A percentile compares a stretch with the other conserved stretches of the same genome.
These are phyloP conservation scores for Apotomis betuletana DNA, from an alignment of 2,888 invertebrate species.

Conservation along the genomic window DNA sequence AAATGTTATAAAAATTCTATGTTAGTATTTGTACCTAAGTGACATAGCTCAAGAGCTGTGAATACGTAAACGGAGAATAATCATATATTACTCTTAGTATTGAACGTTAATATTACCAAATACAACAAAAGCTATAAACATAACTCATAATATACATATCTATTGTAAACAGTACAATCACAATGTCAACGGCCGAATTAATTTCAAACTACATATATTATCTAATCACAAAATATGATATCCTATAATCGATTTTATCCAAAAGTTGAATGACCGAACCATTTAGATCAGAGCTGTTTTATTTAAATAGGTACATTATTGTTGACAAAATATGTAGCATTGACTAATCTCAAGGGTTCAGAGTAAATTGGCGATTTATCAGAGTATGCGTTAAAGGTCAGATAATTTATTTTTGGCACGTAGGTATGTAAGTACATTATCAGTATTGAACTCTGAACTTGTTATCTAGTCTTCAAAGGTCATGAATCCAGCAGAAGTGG, in stretches of 20 bases:
- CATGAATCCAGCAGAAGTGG: background rate
- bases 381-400: slow-evolving; percentile 16
- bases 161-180: slow-evolving; percentile 2
- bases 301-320: background rate
- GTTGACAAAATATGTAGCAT: background rate
- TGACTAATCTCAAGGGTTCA: background rate
- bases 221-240: slow-evolving; percentile 19
- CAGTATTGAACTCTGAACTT: background rate
- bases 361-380: slow-evolving; percentile 14
- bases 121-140: too few species aligned
- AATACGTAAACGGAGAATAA: too few species aligned
- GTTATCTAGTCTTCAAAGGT: slow-evolving; percentile 15
- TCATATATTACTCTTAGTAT: too few species aligned
- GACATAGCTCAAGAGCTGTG: too few species aligned
- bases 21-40: too few species aligned
- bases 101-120: too few species aligned
- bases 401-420: slow-evolving; percentile 1
- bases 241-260: slow-evolving; percentile 6
- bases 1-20: too few species aligned
- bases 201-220: background rate
- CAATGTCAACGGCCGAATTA: slow-evolving; percentile 20
- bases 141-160: background rate
- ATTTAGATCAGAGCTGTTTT: background rate
- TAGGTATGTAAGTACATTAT: background rate
- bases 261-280: slow-evolving; percentile 20